Evolutionary conservation across 2,113 vertebrate genomes (phyloP), one percentile per base, ranked within the genome.

Genomic region (Archilochus colubris): DNA sequence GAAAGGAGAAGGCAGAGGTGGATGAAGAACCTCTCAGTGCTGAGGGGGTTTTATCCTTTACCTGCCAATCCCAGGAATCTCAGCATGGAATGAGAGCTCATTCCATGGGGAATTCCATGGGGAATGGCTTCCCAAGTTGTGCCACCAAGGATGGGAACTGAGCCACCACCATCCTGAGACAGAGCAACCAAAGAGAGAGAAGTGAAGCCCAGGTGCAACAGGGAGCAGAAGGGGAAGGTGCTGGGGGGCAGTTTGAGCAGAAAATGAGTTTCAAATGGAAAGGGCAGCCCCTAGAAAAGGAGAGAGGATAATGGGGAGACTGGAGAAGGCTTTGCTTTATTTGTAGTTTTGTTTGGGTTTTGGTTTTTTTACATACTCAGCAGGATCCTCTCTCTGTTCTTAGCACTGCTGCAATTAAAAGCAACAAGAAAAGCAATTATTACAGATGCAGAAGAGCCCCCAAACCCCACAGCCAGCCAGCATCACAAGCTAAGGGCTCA

Each of bases 401-500:
- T 36, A 59, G 54, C 33, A 15, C 74, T 6, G 50, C 27, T 44
- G 12, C 27, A 74, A 50, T 28, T 33, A 66, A 50, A 50, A 78
- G 27, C 33, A 67, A 48, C 33, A 48, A 38, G 10, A 74, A 54
- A 78, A 79, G 25, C 36, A 59, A 24, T 54, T 54, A 50, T 48
- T 33, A 30, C 7, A 10, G 16, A 48, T 10, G 61, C 51, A 31
- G 72, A 82, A 66, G 57, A 77, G 28, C 70, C 64, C 70, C 51
- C 36, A 15, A 63, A 62, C 28, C 28, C 31, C 46, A 21, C n/a
- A 30, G 51, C 22, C 58, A 33, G 64, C 43, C 83, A n/a, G 23
- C 10, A 1, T 2, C 11, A 54, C 4, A 1, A 1, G 28, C 36
- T 25, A 31, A 73, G 30, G 48, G 15, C 66, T 33, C 6, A 28